A percentile compares a stretch with the other conserved stretches of the same genome.
phyloP scores from a whole-genome alignment of 2,797 vertebrate genomes.

The Apogon hyalosoma region DNA sequence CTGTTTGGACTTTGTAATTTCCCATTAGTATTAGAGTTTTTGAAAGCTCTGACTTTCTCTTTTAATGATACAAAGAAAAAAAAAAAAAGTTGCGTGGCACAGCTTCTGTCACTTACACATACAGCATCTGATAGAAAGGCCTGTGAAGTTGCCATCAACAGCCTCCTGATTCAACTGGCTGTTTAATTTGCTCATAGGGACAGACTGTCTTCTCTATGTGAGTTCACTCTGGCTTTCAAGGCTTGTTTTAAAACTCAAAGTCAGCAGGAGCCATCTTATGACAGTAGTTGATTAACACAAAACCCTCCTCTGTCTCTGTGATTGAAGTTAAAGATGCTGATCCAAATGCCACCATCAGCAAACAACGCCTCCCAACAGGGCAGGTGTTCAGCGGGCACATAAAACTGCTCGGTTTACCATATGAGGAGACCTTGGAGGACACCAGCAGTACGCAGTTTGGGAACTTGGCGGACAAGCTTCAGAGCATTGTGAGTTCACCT shows the following conservation, averaged over 20 bases:
- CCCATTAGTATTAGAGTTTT: constrained; percentile 64
- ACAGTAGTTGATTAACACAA: constrained; percentile 43
- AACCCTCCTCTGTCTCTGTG: constrained; percentile 43
- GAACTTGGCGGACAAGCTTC: constrained; percentile 56
- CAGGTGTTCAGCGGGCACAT: constrained; percentile 82
- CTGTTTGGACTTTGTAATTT: constrained; percentile 75
- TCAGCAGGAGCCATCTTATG: constrained; percentile 43
- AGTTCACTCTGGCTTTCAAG: constrained; percentile 44
- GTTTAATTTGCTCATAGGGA: constrained; percentile 65
- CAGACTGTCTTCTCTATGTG: constrained; percentile 40
- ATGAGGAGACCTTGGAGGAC: constrained; percentile 71
- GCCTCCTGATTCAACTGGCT: constrained; percentile 56
- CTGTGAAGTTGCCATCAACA: constrained; percentile 69
- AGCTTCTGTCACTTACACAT: constrained; percentile 55
- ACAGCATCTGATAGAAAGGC: constrained; percentile 53
- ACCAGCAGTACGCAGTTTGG: constrained; percentile 67
- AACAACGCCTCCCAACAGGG: neutral
- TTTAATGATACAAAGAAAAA: constrained; percentile 69
- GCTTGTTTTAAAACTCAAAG: constrained; percentile 30
- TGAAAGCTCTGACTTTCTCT: constrained; percentile 62
- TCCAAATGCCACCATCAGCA: neutral
- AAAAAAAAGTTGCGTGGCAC: constrained; percentile 52
- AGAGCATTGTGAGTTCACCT: constrained; percentile 75
- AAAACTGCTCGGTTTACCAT: constrained; percentile 55
- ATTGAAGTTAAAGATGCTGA: constrained; percentile 66